Evolutionary conservation across 1,140 invertebrate genomes (phyloP), one percentile per base, ranked within the genome.

Genomic region (Drosophila lacertosa): DNA sequence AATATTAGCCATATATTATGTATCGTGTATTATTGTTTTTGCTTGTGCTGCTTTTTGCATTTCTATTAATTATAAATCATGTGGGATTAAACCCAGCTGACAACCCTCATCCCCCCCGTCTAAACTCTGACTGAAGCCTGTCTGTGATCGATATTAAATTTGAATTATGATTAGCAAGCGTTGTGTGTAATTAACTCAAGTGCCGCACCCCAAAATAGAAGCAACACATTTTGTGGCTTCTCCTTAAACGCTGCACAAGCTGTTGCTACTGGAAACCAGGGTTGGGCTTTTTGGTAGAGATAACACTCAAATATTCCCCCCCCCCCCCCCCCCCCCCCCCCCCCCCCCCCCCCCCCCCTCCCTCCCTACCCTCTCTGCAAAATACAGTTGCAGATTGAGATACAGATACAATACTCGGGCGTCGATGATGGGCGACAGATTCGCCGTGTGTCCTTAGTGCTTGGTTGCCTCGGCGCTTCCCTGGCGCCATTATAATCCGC

Each of bases 31-130:
- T 13, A 64, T 45, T n/a, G n/a, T 44, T 65, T 42, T 54, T 18
- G 20, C n/a, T n/a, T n/a, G 20, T 11, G 18, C 24, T 35, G 35
- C 65, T 9, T 70, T 67, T 63, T 42, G 35, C 32, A 53, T 59
- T 68, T 81, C 18, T 60, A 76, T 80, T 83, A 86, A 77, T 86
- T 77, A 80, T 86, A 81, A 86, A 86, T 84, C 68, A 64, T 60
- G 16, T 18, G 57, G 67, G 55, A 80, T 75, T 79, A 74, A 39
- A 32, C 10, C 37, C 13, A 18, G 7, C 26, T 9, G 3, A 11
- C 20, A 35, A 26, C 13, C 37, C 40, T 22, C 33, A 11, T 7
- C 32, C 10, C 45, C n/a, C n/a, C n/a, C n/a, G n/a, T n/a, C n/a
- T n/a, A n/a, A n/a, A n/a, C n/a, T n/a, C n/a, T n/a, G 39, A 9